phyloP scores from a whole-genome alignment of 2,113 vertebrate species.

The Plestiodon gilberti region DNA sequence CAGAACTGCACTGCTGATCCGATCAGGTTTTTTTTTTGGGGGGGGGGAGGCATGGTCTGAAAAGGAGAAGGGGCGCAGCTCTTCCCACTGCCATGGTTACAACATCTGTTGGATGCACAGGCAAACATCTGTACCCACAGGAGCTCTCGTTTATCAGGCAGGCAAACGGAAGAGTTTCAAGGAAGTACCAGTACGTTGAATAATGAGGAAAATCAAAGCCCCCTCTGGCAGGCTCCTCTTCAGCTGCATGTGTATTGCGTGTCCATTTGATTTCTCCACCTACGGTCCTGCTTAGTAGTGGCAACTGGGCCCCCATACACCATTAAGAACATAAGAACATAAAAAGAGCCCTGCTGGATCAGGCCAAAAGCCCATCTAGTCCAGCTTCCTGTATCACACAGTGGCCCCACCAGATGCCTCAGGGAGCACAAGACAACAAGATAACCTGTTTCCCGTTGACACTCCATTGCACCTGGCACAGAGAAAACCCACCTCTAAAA shows the following conservation, averaged over 20 bases:
- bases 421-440: too few species aligned
- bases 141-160: not conserved
- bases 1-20: not conserved
- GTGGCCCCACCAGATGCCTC: too few species aligned
- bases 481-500: too few species aligned
- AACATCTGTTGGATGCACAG: constrained; percentile 1
- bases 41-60: not conserved
- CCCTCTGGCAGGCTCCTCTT: not conserved
- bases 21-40: not conserved
- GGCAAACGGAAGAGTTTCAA: not conserved
- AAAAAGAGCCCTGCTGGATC: too few species aligned
- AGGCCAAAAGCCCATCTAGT: too few species aligned
- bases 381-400: too few species aligned
- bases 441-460: too few species aligned
- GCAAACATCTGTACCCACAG: not conserved
- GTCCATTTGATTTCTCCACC: not conserved
- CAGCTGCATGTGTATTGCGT: not conserved
- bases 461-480: too few species aligned
- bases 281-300: not conserved
- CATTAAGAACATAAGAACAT: too few species aligned
- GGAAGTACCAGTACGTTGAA: not conserved
- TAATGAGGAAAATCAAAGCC: not conserved
- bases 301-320: too few species aligned
- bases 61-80: not conserved
- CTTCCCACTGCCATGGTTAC: constrained; percentile 19